Evolutionary conservation across 1,140 invertebrate species (phyloP).

Genomic region (Leptestheria dahalacensis): DNA sequence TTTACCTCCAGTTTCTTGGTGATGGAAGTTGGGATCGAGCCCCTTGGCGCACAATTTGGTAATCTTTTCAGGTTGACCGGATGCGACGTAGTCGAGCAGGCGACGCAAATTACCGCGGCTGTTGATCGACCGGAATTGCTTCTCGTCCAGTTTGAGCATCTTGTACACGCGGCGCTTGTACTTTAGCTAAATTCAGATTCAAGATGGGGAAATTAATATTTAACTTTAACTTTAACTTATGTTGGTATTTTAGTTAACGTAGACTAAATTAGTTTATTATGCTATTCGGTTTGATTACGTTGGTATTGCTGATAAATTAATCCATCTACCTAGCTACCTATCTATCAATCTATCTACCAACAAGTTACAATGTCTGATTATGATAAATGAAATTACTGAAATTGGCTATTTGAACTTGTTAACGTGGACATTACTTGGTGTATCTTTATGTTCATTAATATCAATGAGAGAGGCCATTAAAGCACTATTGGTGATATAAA

Average conservation of each 20-base stretch:
- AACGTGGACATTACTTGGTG: no score
- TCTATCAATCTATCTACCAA: no score
- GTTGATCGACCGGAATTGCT: constrained; percentile 86
- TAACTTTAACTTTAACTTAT: not conserved
- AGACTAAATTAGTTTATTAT: no score
- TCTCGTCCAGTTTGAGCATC: constrained; percentile 89
- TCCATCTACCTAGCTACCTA: no score
- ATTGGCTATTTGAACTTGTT: no score
- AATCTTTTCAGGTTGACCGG: constrained; percentile 88
- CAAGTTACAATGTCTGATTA: no score
- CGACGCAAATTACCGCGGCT: constrained; percentile 81
- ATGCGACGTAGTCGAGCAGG: constrained; percentile 82
- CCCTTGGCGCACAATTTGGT: constrained; percentile 92
- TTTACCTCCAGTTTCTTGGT: constrained; percentile 74
- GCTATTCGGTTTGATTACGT: no score
- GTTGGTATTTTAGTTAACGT: not conserved
- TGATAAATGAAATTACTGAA: no score
- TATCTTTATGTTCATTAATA: no score
- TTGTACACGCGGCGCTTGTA: constrained; percentile 97
- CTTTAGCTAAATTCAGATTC: constrained; percentile 50
- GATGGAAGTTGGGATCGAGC: constrained; percentile 96
- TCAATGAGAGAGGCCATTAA: not conserved
- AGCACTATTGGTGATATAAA: not conserved
- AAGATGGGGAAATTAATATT: not conserved
- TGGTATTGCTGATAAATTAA: no score